Conservation (phyloP, 1,140 invertebrate genomes). For the Lineus longissimus region DNA sequence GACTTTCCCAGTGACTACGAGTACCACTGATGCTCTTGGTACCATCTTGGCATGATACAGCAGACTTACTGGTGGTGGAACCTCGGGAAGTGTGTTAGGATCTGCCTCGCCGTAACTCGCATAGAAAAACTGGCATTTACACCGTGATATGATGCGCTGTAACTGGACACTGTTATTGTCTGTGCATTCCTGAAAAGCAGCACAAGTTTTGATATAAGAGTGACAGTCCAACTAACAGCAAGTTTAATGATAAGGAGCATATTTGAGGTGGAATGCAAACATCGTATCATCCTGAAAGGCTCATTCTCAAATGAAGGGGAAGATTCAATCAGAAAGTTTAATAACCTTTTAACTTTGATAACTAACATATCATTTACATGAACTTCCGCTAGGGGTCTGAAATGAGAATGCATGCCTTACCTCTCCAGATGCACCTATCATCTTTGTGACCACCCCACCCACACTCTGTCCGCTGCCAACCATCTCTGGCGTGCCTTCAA, state of each 20-base stretch:
- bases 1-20: too few species aligned
- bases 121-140: constrained; percentile 97
- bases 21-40: too few species aligned
- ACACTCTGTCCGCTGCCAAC: constrained; percentile 93
- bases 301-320: too few species aligned
- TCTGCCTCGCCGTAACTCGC: constrained; percentile 70
- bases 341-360: not conserved
- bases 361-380: not conserved
- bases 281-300: constrained; percentile 4
- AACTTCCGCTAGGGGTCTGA: too few species aligned
- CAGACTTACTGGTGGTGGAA: constrained; percentile 44
- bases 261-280: too few species aligned
- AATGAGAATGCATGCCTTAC: too few species aligned
- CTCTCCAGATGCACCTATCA: too few species aligned
- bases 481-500: constrained; percentile 80
- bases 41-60: too few species aligned
- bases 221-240: too few species aligned
- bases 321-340: constrained; percentile 2
- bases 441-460: constrained; percentile 70
- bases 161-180: constrained; percentile 61
- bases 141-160: constrained; percentile 93
- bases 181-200: not conserved
- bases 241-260: too few species aligned
- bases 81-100: constrained; percentile 32
- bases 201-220: not conserved